Conservation (phyloP, 2,888 invertebrate species). For the Melipona bicolor region DNA sequence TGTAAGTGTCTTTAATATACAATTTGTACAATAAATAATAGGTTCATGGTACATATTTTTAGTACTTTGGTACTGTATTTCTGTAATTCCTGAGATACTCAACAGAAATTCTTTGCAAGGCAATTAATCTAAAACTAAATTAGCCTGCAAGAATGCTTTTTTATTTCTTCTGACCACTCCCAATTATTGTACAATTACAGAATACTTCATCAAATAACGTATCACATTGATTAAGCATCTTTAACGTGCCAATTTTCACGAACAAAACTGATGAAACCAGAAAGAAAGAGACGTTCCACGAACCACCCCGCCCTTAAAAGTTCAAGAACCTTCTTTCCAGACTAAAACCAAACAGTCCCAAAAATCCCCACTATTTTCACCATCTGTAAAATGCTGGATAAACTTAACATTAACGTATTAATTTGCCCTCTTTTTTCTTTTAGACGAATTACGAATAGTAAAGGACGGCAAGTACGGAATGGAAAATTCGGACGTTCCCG, state of each 20-base stretch:
- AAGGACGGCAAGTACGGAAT: constrained; percentile 94
- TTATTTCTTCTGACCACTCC: neutral
- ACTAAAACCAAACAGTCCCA: neutral
- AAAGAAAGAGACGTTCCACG: no score
- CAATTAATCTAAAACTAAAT: neutral
- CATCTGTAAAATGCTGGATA: neutral
- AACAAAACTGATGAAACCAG: neutral
- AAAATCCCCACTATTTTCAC: neutral
- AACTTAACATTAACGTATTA: neutral
- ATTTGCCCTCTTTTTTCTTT: constrained; percentile 80
- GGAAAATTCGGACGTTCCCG: constrained; percentile 90
- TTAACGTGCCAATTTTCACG: neutral
- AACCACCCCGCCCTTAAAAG: constrained; percentile 44
- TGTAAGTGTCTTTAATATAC: constrained; percentile 87
- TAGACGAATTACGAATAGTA: constrained; percentile 94
- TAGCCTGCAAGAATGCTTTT: neutral
- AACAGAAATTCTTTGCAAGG: neutral
- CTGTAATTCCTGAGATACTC: neutral
- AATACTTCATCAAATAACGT: neutral
- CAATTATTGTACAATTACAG: neutral
- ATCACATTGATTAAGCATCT: neutral
- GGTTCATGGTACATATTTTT: no score
- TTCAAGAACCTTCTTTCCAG: neutral
- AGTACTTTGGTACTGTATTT: neutral
- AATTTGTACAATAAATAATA: no score